Base-by-base conservation (phyloP, 2,113 vertebrate species). In the Pampusana beccarii region DNA sequence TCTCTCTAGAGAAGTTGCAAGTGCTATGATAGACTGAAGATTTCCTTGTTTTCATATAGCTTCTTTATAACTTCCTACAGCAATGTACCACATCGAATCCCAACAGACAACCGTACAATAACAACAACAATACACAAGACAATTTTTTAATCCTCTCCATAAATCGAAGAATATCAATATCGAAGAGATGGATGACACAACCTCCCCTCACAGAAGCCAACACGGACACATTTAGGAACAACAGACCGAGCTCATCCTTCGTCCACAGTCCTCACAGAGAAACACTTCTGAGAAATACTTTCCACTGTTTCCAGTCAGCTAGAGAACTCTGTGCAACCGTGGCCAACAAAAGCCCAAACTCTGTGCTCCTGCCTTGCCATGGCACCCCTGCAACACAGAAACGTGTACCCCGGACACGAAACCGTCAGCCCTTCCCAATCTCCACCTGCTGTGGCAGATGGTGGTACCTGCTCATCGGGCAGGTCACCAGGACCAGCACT, bases 41-140 rank as follows among this genome's bases (percentile, higher is more conserved):
- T 67, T 82, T 82, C 73, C 92, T 78, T 74, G 82, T 80, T 92
- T 90, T 92, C 82, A 80, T 73, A 80, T 64, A 54, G 86, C 86
- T 90, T 62, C 87, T 83, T 90, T 77, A 34, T 70, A 93, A 90
- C 94, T 80, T 87, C 84, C 73, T 58, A 80, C 74, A 94, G 90
- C 79, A 38, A 83, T 26, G 74, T 53, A 88, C 86, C 90, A 69
- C 75, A 18, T 5, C 6, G 51, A 58, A 80, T 94, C 90, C 88
- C 93, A 88, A 26, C 81, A 94, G 85, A 78, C 67, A 94, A 62
- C 92, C 62, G 36, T 73, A 94, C 73, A 95, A 31, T 77, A 93
- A 71, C 72, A 87, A 71, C 50, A 73, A 66, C 65, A 79, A 36
- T 4, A 66, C 74, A 86, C 94, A 36, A 82, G 74, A 86, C 58